Evolutionary conservation across 2,113 vertebrate species (phyloP).

Genomic region (Bos taurus): ARS-UCD2.0 NC_037336.1:65528001-65528500

Average conservation of each 20-base stretch:
- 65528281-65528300: not conserved
- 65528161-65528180: not conserved
- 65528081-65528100: not conserved
- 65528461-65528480: not conserved
- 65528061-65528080: not conserved
- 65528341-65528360: not conserved
- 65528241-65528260: fast-evolving
- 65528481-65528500: not conserved
- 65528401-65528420: not conserved
- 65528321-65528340: not conserved
- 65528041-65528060: not conserved
- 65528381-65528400: not conserved
- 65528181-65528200: not conserved
- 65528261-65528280: not conserved
- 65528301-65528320: not conserved
- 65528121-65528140: not conserved
- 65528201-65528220: not conserved
- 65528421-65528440: not conserved
- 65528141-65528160: not conserved
- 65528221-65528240: not conserved
- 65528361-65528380: not conserved
- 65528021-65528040: not conserved
- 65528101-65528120: not conserved
- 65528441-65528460: not conserved
- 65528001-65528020: not conserved